Base-by-base conservation (phyloP, 1,140 invertebrate genomes). In the Apis cerana region DNA sequence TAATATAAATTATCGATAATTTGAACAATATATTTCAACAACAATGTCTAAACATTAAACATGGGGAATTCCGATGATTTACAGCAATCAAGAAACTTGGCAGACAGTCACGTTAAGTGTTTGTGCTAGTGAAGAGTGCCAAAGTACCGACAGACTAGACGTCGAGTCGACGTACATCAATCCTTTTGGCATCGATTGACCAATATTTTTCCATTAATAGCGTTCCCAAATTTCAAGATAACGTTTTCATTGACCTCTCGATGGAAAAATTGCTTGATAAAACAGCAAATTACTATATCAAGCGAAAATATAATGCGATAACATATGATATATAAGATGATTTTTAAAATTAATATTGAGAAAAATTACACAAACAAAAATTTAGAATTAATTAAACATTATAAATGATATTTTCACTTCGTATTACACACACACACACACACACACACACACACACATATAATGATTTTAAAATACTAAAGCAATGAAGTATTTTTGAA, bases 101-200 rank as follows among this genome's bases (percentile, higher is more conserved):
- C 79, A 81, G 72, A 81, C 71, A 54, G 54, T 75, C 71, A 9
- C 62, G 71, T 65, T 54, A 75, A 75, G 71, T 50, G 71, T 75
- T 71, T 48, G 79, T 61, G 70, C 33, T 52, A 43, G 71, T 27
- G 69, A 65, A n/a, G 33, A 75, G 62, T 81, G 79, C 79, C 79
- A 81, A 81, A 81, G 52, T 75, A 75, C 64, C 79, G 48, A 67
- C 79, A 74, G 79, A 81, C 79, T 74, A 81, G 79, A 75, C 79
- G 64, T 65, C 48, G 71, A 75, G 79, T 75, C 79, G 79, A 67
- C 79, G 43, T 27, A 27, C n/a, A 62, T 23, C 27, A 43, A 81
- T 56, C 79, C 50, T 75, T 75, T 81, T 81, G 79, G 71, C 33
- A 67, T n/a, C 59, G 58, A 43, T 19, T 54, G 61, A 65, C 71